These are phyloP conservation scores for Aegotheles bennettii DNA, from an alignment of 2,113 vertebrate genomes.

Conservation along the genomic window DNA sequence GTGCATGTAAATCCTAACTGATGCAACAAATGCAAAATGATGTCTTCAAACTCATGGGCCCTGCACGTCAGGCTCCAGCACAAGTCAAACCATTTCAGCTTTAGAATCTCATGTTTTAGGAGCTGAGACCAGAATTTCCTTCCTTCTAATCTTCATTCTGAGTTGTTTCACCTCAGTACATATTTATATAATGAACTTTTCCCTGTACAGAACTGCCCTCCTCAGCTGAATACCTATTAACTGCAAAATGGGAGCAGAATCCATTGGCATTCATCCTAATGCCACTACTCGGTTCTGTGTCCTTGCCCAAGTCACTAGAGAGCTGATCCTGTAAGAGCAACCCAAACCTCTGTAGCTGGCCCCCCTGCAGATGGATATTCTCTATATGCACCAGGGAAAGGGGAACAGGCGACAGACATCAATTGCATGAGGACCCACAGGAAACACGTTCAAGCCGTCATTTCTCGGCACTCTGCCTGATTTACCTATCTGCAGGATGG, in stretches of 20 bases:
- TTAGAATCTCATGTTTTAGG: not conserved
- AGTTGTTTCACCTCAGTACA: not conserved
- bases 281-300: accelerated
- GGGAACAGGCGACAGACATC: not conserved
- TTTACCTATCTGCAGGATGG: not conserved
- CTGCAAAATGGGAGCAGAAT: not conserved
- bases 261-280: not conserved
- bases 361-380: not conserved
- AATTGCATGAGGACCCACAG: not conserved
- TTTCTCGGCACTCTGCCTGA: not conserved
- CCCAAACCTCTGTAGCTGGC: not conserved
- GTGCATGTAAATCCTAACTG: not conserved
- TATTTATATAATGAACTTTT: not conserved
- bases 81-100: not conserved
- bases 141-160: not conserved
- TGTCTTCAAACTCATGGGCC: not conserved
- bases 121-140: not conserved
- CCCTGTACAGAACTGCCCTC: not conserved
- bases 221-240: not conserved
- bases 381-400: not conserved
- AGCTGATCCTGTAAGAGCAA: not conserved
- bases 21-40: not conserved
- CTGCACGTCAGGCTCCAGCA: not conserved
- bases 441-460: not conserved
- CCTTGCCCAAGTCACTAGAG: not conserved